phyloP scores from a whole-genome alignment of 2,888 invertebrate genomes.

The Tipula vernalis region DNA sequence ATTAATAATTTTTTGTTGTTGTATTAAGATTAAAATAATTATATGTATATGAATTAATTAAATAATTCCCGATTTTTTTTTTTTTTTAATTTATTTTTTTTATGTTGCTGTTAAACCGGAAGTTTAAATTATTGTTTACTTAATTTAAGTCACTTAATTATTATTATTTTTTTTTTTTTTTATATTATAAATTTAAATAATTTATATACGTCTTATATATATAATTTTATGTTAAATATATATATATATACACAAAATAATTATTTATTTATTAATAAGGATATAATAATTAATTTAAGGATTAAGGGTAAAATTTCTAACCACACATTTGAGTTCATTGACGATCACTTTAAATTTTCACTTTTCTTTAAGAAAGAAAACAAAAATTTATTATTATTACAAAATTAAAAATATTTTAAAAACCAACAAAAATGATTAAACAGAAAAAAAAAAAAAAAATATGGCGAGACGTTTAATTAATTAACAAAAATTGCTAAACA shows the following conservation, averaged over 20 bases:
- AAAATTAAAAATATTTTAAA: not conserved
- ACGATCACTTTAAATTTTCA: conserved; percentile 6
- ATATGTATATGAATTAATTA: not conserved
- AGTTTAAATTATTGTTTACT: not conserved
- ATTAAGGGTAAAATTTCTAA: conserved; percentile 1
- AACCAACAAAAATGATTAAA: not conserved
- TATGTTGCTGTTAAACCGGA: not conserved
- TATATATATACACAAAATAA: not conserved
- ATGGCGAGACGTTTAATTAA: not conserved
- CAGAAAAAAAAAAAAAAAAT: not conserved
- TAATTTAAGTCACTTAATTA: conserved; percentile 8
- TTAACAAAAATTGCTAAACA: not conserved
- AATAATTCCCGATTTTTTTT: not conserved
- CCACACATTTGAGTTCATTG: conserved; percentile 9
- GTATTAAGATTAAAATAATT: not conserved
- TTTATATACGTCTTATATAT: not conserved
- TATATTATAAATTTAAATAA: not conserved
- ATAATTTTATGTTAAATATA: not conserved
- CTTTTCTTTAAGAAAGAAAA: not conserved
- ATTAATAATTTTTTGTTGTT: not conserved
- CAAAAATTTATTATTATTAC: not conserved
- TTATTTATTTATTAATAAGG: conserved; percentile 5
- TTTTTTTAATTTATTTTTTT: no score
- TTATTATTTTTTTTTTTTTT: not conserved
- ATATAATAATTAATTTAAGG: conserved; percentile 4